phyloP scores from a whole-genome alignment of 2,888 invertebrate genomes.

The Brachypterus glaber region DNA sequence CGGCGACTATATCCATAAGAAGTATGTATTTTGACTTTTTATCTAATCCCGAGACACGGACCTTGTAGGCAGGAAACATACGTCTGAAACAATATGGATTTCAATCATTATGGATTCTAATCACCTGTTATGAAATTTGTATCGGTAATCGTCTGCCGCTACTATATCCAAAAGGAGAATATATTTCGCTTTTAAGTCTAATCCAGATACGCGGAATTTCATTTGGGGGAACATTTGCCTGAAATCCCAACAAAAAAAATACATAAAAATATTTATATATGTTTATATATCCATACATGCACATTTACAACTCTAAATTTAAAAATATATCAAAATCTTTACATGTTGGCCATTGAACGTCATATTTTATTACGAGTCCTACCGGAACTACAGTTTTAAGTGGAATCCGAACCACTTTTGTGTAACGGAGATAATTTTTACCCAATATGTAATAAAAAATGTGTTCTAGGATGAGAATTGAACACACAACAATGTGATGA shows the following conservation, averaged over 20 bases:
- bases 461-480: too few species aligned
- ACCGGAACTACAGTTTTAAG: too few species aligned
- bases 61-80: slow-evolving; percentile 97
- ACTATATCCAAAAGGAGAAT: slow-evolving; percentile 98
- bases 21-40: slow-evolving; percentile 96
- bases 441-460: too few species aligned
- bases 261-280: too few species aligned
- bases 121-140: slow-evolving; percentile 94
- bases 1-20: slow-evolving; percentile 94
- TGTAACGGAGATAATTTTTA: too few species aligned
- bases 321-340: too few species aligned
- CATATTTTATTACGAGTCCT: too few species aligned
- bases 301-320: too few species aligned
- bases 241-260: slow-evolving; percentile 38
- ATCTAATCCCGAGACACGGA: slow-evolving; percentile 92
- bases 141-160: slow-evolving; percentile 96
- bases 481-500: too few species aligned
- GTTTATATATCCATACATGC: too few species aligned
- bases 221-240: slow-evolving; percentile 99
- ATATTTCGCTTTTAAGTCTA: slow-evolving; percentile 99
- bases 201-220: slow-evolving; percentile 96
- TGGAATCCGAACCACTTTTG: too few species aligned
- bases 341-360: too few species aligned
- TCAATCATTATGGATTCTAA: slow-evolving; percentile 17
- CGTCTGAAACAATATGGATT: slow-evolving; percentile 61